These are phyloP conservation scores for Anastatus disparis DNA, from an alignment of 1,140 invertebrate species.

Conservation along the genomic window DNA sequence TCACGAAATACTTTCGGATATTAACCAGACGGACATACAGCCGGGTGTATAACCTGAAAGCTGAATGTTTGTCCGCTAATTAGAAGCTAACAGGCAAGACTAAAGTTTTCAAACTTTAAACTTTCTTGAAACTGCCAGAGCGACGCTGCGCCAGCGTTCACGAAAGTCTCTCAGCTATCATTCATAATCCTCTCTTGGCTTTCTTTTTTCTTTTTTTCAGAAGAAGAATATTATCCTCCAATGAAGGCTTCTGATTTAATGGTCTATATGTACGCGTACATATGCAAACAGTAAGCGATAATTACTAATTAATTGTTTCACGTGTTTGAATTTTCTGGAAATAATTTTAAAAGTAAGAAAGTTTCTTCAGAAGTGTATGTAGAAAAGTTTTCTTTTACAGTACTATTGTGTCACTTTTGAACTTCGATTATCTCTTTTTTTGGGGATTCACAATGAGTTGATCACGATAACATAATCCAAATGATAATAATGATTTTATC, in stretches of 20 bases:
- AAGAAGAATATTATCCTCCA: neutral
- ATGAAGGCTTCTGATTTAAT: neutral
- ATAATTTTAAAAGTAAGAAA: too few species aligned
- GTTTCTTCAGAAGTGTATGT: too few species aligned
- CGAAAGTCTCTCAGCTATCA: constrained; percentile 22
- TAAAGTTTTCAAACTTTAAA: constrained; percentile 65
- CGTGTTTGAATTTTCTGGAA: neutral
- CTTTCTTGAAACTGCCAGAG: constrained; percentile 61
- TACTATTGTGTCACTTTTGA: too few species aligned
- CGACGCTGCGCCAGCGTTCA: constrained; percentile 46
- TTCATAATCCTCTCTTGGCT: constrained; percentile 36
- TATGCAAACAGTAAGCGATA: neutral
- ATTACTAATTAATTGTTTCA: constrained; percentile 15
- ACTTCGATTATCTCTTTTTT: too few species aligned
- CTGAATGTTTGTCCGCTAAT: constrained; percentile 65
- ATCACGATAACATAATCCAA: too few species aligned
- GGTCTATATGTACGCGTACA: neutral
- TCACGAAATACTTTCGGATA: too few species aligned
- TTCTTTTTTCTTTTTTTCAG: constrained; percentile 33
- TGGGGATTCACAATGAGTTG: too few species aligned
- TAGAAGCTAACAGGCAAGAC: constrained; percentile 65
- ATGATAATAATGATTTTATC: too few species aligned
- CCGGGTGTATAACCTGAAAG: constrained; percentile 52
- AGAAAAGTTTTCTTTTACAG: too few species aligned
- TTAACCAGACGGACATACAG: too few species aligned